Evolutionary conservation across 2,888 invertebrate species (phyloP), one percentile per base, ranked within the genome.

Genomic region (Megastigmus dorsalis): DNA sequence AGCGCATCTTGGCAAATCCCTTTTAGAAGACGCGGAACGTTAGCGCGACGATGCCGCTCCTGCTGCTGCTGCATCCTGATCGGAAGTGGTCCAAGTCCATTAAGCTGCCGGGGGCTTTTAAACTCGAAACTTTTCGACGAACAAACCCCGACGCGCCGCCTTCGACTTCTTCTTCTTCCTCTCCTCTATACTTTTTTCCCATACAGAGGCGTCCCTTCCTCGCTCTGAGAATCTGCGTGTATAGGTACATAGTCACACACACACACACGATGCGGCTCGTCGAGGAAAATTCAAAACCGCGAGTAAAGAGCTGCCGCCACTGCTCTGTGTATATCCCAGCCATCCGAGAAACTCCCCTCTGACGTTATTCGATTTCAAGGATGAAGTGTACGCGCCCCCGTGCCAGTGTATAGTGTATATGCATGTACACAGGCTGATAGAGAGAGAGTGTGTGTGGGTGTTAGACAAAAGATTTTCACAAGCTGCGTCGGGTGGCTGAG

Each of bases 31-130:
- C 18, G 45, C 23, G 50, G 66, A 10, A 26, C 18, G 23, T n/a
- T 15, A 10, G 45, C n/a, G n/a, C n/a, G n/a, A 18, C 9, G 15
- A 26, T 33, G 15, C 20, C 13, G n/a, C 41, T n/a, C 57, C 10
- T 10, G 52, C 48, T n/a, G 65, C 10, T 10, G 52, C 48, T 60
- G 74, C 63, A 71, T 71, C 69, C 71, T 52, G 68, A 71, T 74
- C 74, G 77, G 77, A 77, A 74, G 72, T 57, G 67, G 74, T 77
- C 77, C 71, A 68, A 74, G 74, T 77, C 71, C 71, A 74, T 67
- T 74, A 71, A 50, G 48, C 70, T 23, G 30, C 48, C 70, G 60
- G 60, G n/a, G 43, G 66, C 70, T 65, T 71, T 68, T 63, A 57
- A 72, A 63, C 69, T 76, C 74, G 69, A 54, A 66, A 66, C 73